Evolutionary conservation across 64 coral and sea anemone genomes (phyloP).

Genomic region (Platygyra sinensis): DNA sequence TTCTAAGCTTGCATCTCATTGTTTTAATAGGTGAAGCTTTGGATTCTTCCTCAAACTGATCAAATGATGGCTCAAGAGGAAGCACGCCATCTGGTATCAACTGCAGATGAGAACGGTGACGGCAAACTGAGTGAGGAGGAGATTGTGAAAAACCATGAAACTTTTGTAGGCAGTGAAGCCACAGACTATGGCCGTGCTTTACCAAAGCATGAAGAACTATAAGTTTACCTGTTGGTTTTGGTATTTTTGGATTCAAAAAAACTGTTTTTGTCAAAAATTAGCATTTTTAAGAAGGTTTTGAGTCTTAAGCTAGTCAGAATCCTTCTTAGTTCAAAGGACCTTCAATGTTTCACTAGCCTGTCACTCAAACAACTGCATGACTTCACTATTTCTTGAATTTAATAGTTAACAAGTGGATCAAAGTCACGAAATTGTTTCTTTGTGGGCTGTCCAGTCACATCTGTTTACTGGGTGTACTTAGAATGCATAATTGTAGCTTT

Average conservation of each 20-base stretch:
- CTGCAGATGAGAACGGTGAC: conserved; percentile 88
- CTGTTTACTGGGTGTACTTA: neutral
- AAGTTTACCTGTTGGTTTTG: neutral
- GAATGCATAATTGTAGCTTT: neutral
- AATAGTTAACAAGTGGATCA: neutral
- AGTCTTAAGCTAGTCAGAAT: neutral
- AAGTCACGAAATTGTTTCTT: neutral
- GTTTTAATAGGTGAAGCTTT: conserved; percentile 45
- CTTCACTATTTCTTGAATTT: neutral
- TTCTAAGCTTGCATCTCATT: neutral
- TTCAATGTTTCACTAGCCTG: neutral
- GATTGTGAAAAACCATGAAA: conserved; percentile 80
- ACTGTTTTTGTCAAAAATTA: neutral
- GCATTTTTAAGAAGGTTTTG: neutral
- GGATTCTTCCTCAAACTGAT: conserved; percentile 96
- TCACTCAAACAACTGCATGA: neutral
- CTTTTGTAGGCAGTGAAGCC: conserved; percentile 95
- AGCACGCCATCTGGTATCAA: conserved; percentile 75
- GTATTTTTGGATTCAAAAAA: neutral
- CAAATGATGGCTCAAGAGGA: conserved; percentile 87
- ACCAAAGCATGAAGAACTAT: conserved; percentile 83
- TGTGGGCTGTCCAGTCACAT: neutral
- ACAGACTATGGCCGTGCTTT: conserved; percentile 98
- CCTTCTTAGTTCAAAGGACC: neutral
- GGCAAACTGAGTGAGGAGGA: conserved; percentile 91